These are phyloP conservation scores for Aphis craccivora DNA, from an alignment of 1,140 invertebrate genomes.

Conservation along the genomic window DNA sequence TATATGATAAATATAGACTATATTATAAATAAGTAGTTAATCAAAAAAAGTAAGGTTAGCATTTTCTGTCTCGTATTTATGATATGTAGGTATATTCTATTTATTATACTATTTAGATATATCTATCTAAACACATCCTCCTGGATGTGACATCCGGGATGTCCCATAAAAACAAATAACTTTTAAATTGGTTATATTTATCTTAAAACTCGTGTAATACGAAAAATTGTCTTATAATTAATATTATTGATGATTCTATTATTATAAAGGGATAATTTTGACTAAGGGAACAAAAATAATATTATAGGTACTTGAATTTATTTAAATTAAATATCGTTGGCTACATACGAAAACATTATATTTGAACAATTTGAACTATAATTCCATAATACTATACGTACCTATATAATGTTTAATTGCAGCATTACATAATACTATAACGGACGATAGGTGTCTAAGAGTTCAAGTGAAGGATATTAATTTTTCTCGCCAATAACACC, in stretches of 20 bases:
- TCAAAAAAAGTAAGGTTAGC: background rate
- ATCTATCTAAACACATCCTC: background rate
- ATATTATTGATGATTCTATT: no score
- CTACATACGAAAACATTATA: background rate
- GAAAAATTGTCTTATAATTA: no score
- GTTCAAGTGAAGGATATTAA: background rate
- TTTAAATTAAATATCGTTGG: no score
- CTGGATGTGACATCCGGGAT: background rate
- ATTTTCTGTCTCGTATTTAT: background rate
- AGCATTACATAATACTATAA: background rate
- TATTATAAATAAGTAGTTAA: background rate
- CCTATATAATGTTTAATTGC: background rate
- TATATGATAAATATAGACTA: background rate
- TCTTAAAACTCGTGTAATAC: background rate
- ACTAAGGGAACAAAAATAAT: background rate
- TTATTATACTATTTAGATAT: background rate
- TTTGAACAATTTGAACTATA: background rate
- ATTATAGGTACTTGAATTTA: background rate
- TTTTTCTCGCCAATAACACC: background rate
- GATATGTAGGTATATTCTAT: background rate
- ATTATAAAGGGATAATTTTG: background rate
- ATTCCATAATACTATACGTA: background rate
- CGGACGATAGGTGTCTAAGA: background rate
- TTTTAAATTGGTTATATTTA: background rate
- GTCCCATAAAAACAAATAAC: background rate